These are phyloP conservation scores for Latrodectus hesperus DNA, from an alignment of 2,888 invertebrate species.

Conservation along the genomic window DNA sequence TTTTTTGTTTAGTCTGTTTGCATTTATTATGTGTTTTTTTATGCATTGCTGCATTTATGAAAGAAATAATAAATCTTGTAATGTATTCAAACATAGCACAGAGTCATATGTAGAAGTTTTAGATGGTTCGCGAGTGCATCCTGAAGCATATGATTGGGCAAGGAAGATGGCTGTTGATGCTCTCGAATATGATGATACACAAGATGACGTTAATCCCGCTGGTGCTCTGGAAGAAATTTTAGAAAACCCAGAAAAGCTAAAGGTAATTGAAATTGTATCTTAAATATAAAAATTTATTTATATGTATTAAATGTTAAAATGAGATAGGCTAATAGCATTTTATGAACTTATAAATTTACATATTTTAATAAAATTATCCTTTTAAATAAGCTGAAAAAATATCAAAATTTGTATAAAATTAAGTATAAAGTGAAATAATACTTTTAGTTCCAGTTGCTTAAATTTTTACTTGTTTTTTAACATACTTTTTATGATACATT, in stretches of 20 bases:
- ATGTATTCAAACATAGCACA: conserved; percentile 79
- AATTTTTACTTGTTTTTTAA: too few relatives aligned
- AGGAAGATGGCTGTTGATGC: conserved; percentile 99
- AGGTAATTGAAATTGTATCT: conserved; percentile 74
- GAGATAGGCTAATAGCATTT: too few relatives aligned
- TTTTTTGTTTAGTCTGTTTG: neutral
- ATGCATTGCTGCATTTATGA: neutral
- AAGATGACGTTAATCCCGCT: conserved; percentile 91
- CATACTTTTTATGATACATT: too few relatives aligned
- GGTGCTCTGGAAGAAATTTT: conserved; percentile 98
- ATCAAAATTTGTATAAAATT: too few relatives aligned
- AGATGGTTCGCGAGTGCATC: conserved; percentile 98
- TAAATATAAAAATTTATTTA: too few relatives aligned
- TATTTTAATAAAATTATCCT: too few relatives aligned
- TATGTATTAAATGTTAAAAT: too few relatives aligned
- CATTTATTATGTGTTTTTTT: neutral
- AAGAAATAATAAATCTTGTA: neutral
- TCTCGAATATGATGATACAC: conserved; percentile 92
- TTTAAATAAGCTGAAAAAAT: too few relatives aligned
- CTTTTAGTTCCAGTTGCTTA: too few relatives aligned
- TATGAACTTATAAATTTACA: too few relatives aligned
- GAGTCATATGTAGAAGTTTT: conserved; percentile 96
- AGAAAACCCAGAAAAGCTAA: conserved; percentile 93
- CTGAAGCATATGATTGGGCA: conserved; percentile 99
- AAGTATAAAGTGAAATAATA: too few relatives aligned